Base-by-base conservation (phyloP, 2,888 invertebrate species). In the Stegana nigrithorax region DNA sequence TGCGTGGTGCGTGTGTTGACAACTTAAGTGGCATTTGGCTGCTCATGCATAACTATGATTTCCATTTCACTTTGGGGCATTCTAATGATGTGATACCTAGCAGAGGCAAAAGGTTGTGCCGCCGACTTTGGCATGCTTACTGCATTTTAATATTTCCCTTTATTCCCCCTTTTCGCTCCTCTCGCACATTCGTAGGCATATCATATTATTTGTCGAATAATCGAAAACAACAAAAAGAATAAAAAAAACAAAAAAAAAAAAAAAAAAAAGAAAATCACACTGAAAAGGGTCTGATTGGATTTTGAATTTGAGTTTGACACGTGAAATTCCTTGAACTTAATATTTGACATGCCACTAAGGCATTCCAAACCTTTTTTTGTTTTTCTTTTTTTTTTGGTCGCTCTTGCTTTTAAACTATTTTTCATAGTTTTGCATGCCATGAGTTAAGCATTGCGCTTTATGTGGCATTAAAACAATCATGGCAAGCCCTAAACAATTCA, bases 11-110 rank as follows among this genome's bases (percentile, higher is more conserved):
- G 68, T 75, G 10, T 21, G 78, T 68, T 78, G 78, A 77, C 78
- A 80, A 71, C 80, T 80, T 78, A 73, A 78, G 76, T 75, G 78
- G 64, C 68, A 75, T 75, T 75, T 73, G 71, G 67, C 67, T 66
- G 68, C 68, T 71, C 67, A 60, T 71, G 72, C 72, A 68, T 63
- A 63, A 60, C 67, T 63, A 51, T 50, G 51, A 60, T 51, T 60
- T 60, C 36, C 53, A 55, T 55, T 55, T 36, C 23, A 21, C 21
- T 36, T 27, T 27, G 27, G 29, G 19, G 17, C 26, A 5, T 25
- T 50, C 23, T 50, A 26, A 47, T 47, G 23, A 47, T 47, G 53
- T 25, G 29, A 53, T 25, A 8, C 19, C 29, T 1, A n/a, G 12
- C 1, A 53, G 8, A 19, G 12, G 12, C 29, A 32, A 14, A 32